Base-by-base conservation (phyloP, 2,888 invertebrate genomes). In the Cerceris rybyensis region DNA sequence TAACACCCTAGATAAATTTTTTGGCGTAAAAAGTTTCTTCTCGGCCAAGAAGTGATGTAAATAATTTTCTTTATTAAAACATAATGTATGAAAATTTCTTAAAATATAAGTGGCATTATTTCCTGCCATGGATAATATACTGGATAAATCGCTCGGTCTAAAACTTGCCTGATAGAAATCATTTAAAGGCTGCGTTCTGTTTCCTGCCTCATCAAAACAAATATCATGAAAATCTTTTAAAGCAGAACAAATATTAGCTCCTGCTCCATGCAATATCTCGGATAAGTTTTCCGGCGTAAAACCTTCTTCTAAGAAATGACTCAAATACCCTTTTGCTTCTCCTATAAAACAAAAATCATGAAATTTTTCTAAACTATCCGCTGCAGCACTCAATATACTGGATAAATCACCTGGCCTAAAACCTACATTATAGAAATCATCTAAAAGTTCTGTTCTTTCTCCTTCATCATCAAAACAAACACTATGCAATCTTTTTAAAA, bases 161-260 rank as follows among this genome's bases (percentile, higher is more conserved):
- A 82, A 78, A 52, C 80, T 75, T 50, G 55, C 67, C 13, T 64
- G 54, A 70, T 64, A 57, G 14, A 72, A 72, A 52, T 72, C 58
- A 52, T 46, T 73, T 83, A 90, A 89, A 86, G 86, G 75, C 76
- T 87, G 82, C 68, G 88, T 88, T 85, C 75, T 78, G 73, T 86
- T 88, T 84, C 88, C 90, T 81, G 60, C 60, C 54, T 83, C 80
- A 86, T 88, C 88, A 87, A 89, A 87, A 84, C 88, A 89, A 86
- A 87, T 68, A 78, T 84, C 73, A 73, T 88, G 83, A 82, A 88
- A 87, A 67, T 88, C 71, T 84, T 86, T 86, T 65, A 90, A 84
- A 87, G 85, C 89, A 83, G 85, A 75, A 76, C 84, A 88, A 88
- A 88, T 83, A 76, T 82, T 89, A 82, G 83, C 85, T 76, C 78